Percentiles rank a stretch among this genome's conserved stretches.
Evolutionary conservation across 92 coral and sea anemone genomes (phyloP).

Genomic region (Bergia puertoricense): DNA sequence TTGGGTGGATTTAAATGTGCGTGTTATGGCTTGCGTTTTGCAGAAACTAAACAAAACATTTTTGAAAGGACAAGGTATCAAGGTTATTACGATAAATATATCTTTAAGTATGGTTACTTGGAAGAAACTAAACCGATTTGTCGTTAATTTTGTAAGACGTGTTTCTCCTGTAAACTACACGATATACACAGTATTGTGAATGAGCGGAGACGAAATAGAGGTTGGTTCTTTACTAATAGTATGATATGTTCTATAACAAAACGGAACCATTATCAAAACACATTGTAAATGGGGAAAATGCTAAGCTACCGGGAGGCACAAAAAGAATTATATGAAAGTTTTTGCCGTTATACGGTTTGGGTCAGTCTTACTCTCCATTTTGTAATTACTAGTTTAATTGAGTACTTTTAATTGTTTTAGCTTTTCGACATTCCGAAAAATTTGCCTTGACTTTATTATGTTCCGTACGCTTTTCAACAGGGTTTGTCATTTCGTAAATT

Average conservation of each 20-base stretch:
- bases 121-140: neutral
- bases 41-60: neutral
- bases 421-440: neutral
- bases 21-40: neutral
- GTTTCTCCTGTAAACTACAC: neutral
- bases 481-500: neutral
- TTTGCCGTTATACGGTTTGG: neutral
- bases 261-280: neutral
- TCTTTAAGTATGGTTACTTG: neutral
- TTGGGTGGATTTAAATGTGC: neutral
- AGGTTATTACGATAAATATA: neutral
- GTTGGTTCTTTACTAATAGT: too few species aligned
- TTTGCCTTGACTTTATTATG: neutral
- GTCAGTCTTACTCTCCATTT: neutral
- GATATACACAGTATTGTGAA: neutral
- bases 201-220: neutral
- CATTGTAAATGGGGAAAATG: neutral
- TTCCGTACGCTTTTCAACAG: neutral
- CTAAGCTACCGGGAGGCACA: neutral
- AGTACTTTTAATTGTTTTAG: neutral
- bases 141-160: neutral
- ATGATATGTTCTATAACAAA: neutral
- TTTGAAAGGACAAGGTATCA: neutral
- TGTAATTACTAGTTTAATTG: neutral
- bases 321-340: neutral